Evolutionary conservation across 2,888 invertebrate species (phyloP), one percentile per base, ranked within the genome.

Genomic region (Trachelus stipa): DNA sequence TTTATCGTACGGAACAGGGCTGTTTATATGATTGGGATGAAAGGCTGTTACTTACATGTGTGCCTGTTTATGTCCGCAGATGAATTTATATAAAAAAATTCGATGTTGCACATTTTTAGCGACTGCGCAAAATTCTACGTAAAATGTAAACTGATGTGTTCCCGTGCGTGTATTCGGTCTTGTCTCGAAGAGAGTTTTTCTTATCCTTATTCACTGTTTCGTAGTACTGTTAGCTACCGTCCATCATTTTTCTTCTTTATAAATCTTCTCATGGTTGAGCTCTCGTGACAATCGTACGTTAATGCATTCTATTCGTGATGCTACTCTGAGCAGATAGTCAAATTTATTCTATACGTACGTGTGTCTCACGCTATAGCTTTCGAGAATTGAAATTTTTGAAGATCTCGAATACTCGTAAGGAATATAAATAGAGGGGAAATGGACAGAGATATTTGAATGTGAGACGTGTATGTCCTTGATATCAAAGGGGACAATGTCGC

Each of bases 401-500:
- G 23, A 56, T 56, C 56, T 56, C 56, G 56, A 56, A 23, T 56
- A 56, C 56, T 56, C 56, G 23, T 56, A 23, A 56, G 23, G 9
- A 40, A 40, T 23, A 56, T 56, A 56, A 23, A 56, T 56, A 56
- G 56, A 56, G 56, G 23, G 56, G 56, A 56, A 56, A 56, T 56
- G 23, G 9, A 23, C 23, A 56, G 23, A 56, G 1, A 9, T 23
- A 56, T 9, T 56, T 23, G 56, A 56, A 56, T 56, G 23, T 56
- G 15, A 56, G 56, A 56, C 56, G 1, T 23, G 56, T 56, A 56
- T 56, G 56, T 56, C 56, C 23, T 56, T 56, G 9, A 56, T 23
- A 23, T 71, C 12, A 71, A 71, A 71, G 71, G 71, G 12, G 23
- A 71, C 31, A 30, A 71, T 71, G 71, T 71, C 71, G 33, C 31